Evolutionary conservation across 2,797 vertebrate genomes (phyloP).

Genomic region (Neosalanx taihuensis): DNA sequence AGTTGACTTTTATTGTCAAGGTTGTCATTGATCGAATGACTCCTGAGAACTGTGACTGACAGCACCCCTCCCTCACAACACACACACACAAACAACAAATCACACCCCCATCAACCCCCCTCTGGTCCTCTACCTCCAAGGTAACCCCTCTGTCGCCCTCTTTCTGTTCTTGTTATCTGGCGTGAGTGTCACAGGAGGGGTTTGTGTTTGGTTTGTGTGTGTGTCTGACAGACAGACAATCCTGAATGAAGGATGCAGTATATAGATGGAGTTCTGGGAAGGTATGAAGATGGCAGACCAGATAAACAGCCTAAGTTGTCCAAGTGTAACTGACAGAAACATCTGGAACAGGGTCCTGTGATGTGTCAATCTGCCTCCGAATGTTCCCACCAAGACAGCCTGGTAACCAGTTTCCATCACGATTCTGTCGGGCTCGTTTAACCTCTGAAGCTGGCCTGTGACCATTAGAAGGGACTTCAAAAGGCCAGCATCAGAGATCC

Average conservation of each 20-base stretch:
- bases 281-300: too few relatives aligned
- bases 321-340: not conserved
- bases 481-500: too few relatives aligned
- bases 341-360: not conserved
- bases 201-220: not conserved
- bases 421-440: not conserved
- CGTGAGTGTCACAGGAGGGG: not conserved
- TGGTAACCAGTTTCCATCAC: not conserved
- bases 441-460: not conserved
- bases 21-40: slow-evolving; percentile 16
- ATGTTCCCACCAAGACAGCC: too few relatives aligned
- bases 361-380: too few relatives aligned
- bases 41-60: not conserved
- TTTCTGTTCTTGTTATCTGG: not conserved
- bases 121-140: not conserved
- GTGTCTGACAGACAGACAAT: not conserved
- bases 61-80: not conserved
- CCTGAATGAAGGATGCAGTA: not conserved
- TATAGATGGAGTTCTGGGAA: not conserved
- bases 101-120: not conserved
- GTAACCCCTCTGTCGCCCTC: slow-evolving; percentile 8
- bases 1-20: slow-evolving; percentile 7
- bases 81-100: too few relatives aligned
- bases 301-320: not conserved
- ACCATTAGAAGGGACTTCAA: too few relatives aligned